Conservation (phyloP, 2,797 vertebrate species). For the Chelon labrosus region DNA sequence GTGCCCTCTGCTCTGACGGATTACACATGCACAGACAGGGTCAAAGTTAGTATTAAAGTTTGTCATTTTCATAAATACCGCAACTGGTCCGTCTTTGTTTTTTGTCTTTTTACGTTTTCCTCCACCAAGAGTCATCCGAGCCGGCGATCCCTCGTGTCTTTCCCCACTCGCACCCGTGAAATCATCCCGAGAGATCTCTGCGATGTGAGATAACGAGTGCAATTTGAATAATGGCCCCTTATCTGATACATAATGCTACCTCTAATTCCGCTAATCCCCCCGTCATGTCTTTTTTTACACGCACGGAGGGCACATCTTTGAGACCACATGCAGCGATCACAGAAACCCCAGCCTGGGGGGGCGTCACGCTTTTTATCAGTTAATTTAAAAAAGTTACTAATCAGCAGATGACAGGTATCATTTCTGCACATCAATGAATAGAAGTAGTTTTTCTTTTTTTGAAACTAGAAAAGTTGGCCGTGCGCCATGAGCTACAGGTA, state of each 20-base stretch:
- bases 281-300: slow-evolving; percentile 63
- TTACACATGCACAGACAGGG: slow-evolving; percentile 1
- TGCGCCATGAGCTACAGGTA: slow-evolving; percentile 16
- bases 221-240: slow-evolving; percentile 73
- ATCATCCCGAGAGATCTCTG: slow-evolving; percentile 50
- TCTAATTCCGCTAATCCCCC: slow-evolving; percentile 52
- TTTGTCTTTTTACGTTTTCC: slow-evolving; percentile 27
- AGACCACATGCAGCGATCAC: slow-evolving; percentile 47
- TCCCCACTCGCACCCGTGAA: slow-evolving; percentile 42
- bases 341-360: not conserved
- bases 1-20: slow-evolving; percentile 26
- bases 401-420: slow-evolving; percentile 8
- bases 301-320: slow-evolving; percentile 43
- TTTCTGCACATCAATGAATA: slow-evolving; percentile 9
- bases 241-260: slow-evolving; percentile 65
- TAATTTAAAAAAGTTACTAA: slow-evolving; percentile 25
- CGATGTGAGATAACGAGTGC: slow-evolving; percentile 40
- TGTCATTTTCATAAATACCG: not conserved
- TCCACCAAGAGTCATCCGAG: slow-evolving; percentile 37
- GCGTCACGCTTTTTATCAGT: slow-evolving; percentile 25
- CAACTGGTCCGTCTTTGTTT: not conserved
- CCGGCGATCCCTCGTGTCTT: slow-evolving; percentile 28
- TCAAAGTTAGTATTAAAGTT: not conserved
- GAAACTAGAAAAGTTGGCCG: slow-evolving; percentile 5
- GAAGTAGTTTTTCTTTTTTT: not conserved